Base-by-base conservation (phyloP, 2,113 vertebrate species). In the Hippocampus comes region DNA sequence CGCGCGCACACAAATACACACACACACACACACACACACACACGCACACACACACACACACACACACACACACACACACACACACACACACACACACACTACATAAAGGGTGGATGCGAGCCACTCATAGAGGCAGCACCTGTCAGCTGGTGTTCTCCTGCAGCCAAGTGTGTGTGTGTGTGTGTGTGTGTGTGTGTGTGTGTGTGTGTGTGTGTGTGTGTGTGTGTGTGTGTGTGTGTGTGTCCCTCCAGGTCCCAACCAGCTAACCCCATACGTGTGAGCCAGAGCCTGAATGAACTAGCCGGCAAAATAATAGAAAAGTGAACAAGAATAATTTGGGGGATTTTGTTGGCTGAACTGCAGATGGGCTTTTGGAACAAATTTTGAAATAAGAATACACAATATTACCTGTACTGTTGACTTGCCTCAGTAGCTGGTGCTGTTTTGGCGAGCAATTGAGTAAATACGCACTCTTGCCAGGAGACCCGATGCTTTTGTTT, bases 1-100 rank as follows among this genome's bases (percentile, higher is more conserved):
- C 81, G 83, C 81, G 84, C 82, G 20, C 20, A 83, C 85, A 81
- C 78, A 48, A 10, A 23, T 2, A 2, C 20, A 1, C 5, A 38
- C 38, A 38, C 30, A 41, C 12, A 1, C 61, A 42, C 61, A 25
- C 38, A 42, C 7, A 66, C 23, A 48, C 38, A 42, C 7, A 66
- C 20, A 42, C 7, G 48, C n/a, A 27, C 27, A 27, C 27, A 86
- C 82, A 4, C 18, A 82, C 85, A 81, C 78, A 46, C 20, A n/a
- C 8, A 4, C 34, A 1, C 5, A 34, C 34, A 38, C 30, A 63
- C 11, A 2, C 60, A 63, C 61, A 41, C 18, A 65, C 21, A 25
- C 25, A 25, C 25, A 25, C 25, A 25, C 25, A 25, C 25, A 25
- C 25, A 25, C 25, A 46, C 34, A 41, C 6, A 66, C n/a, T 25